phyloP scores from a whole-genome alignment of 2,797 vertebrate species.

The Aratinga solstitialis region DNA sequence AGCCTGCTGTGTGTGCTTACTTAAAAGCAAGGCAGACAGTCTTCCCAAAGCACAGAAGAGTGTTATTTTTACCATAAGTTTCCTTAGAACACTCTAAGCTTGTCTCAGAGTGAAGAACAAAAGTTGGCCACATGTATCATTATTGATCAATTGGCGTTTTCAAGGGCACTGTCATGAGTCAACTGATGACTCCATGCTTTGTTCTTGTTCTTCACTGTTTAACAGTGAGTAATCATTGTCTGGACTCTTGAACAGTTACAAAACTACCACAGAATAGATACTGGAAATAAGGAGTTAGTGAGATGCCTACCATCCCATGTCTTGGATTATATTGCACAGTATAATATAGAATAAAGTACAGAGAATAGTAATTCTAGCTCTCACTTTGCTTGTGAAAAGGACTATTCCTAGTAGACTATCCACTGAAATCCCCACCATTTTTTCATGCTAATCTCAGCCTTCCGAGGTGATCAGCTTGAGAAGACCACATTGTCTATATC shows the following conservation, averaged over 20 bases:
- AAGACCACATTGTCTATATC: not conserved
- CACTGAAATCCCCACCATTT: not conserved
- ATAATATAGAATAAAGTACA: not conserved
- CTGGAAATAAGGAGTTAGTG: not conserved
- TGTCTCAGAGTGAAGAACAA: not conserved
- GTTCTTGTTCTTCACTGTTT: not conserved
- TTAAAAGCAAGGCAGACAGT: slow-evolving; percentile 28
- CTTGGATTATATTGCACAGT: not conserved
- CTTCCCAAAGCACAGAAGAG: not conserved
- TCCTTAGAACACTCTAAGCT: not conserved
- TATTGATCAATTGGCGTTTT: not conserved
- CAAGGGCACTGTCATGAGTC: not conserved
- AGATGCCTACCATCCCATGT: not conserved
- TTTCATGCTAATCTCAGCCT: not conserved
- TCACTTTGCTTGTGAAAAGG: not conserved
- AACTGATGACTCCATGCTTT: not conserved
- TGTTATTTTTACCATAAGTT: not conserved
- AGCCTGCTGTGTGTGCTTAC: slow-evolving; percentile 22
- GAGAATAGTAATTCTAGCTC: not conserved
- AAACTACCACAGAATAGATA: not conserved
- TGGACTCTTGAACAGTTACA: not conserved
- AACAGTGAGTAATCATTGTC: not conserved
- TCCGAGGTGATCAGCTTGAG: not conserved
- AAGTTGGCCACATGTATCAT: not conserved
- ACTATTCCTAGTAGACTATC: not conserved